Conservation (phyloP, 2,888 invertebrate species). For the Endotricha flammealis region DNA sequence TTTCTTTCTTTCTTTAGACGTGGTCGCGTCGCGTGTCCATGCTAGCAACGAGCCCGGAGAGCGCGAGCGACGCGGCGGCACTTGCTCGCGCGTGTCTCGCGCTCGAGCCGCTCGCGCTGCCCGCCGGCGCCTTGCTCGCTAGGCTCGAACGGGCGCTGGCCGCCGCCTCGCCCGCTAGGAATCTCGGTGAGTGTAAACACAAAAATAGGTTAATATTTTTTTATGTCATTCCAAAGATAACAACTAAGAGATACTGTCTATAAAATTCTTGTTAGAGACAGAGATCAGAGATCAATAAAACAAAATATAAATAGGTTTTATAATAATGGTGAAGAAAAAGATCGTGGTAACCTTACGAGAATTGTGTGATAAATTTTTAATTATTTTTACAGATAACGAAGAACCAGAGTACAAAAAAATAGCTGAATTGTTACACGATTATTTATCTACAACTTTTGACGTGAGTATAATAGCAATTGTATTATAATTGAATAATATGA, state of each 20-base stretch:
- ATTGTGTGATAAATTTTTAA: too few species aligned
- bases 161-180: conserved; percentile 79
- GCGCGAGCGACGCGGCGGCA: conserved; percentile 41
- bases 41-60: conserved; percentile 29
- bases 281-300: too few species aligned
- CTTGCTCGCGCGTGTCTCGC: conserved; percentile 78
- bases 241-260: too few species aligned
- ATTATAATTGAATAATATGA: background rate
- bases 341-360: too few species aligned
- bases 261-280: too few species aligned
- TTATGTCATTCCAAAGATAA: too few species aligned
- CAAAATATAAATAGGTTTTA: too few species aligned
- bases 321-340: too few species aligned
- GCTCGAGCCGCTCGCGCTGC: conserved; percentile 89
- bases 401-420: conserved; percentile 68
- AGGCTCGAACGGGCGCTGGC: conserved; percentile 83
- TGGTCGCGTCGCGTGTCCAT: conserved; percentile 57
- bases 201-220: too few species aligned
- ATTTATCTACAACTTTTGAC: conserved; percentile 53
- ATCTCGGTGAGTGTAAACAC: conserved; percentile 49
- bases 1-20: conserved; percentile 32
- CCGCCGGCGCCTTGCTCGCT: conserved; percentile 86
- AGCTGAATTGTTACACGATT: conserved; percentile 55
- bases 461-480: conserved; percentile 51
- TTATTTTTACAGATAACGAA: conserved; percentile 43